Evolutionary conservation across 2,888 invertebrate species (phyloP).

Genomic region (Branchellion lobata): DNA sequence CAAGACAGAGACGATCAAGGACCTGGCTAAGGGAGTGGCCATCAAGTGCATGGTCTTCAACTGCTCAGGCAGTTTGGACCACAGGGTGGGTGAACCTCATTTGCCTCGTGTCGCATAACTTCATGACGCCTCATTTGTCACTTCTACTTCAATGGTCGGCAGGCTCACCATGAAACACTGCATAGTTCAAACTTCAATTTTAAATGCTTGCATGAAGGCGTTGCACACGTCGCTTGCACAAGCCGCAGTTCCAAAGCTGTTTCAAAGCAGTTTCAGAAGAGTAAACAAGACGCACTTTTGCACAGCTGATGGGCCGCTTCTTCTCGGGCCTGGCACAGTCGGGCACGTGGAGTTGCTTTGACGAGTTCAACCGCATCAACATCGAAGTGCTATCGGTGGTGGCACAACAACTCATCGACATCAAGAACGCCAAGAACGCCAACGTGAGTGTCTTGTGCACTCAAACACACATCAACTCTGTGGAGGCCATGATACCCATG

Average conservation of each 20-base stretch:
- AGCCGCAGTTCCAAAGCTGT: too few relatives aligned
- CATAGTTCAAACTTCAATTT: too few relatives aligned
- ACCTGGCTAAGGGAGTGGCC: conserved; percentile 81
- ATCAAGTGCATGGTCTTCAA: conserved; percentile 89
- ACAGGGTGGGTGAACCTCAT: conserved; percentile 61
- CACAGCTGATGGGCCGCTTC: conserved; percentile 87
- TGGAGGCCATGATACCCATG: not conserved
- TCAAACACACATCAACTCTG: not conserved
- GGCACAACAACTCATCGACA: conserved; percentile 84
- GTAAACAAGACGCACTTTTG: too few relatives aligned
- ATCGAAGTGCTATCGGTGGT: conserved; percentile 86
- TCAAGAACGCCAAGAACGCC: conserved; percentile 79
- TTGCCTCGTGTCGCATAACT: not conserved
- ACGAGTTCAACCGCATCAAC: conserved; percentile 86
- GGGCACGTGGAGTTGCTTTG: conserved; percentile 89
- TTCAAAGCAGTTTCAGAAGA: too few relatives aligned
- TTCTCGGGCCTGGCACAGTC: conserved; percentile 85
- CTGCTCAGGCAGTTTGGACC: conserved; percentile 77
- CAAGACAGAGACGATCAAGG: conserved; percentile 87
- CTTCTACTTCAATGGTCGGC: not conserved
- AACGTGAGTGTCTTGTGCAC: conserved; percentile 63
- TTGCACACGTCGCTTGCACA: too few relatives aligned
- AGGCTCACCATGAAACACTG: not conserved
- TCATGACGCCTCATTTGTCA: not conserved
- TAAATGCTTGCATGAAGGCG: too few relatives aligned